These are phyloP conservation scores for Amphipoea lucens DNA, from an alignment of 2,888 invertebrate genomes.

Conservation along the genomic window DNA sequence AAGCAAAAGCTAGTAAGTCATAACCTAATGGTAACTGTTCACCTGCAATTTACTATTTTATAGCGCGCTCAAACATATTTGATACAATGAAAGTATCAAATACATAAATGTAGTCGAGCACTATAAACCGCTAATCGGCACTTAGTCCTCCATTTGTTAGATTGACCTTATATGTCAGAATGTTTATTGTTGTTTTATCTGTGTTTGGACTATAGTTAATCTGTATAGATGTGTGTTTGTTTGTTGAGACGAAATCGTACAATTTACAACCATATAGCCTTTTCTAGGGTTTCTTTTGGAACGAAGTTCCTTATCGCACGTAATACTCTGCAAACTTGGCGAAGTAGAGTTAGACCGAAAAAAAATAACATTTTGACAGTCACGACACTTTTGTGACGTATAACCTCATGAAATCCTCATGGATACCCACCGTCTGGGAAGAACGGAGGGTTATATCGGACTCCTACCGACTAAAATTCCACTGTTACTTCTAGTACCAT, in stretches of 20 bases:
- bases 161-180: slow-evolving; percentile 73
- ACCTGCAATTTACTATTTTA: slow-evolving; percentile 57
- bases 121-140: slow-evolving; percentile 75
- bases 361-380: too few relatives aligned
- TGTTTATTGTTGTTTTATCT: slow-evolving; percentile 50
- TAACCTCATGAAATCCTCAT: too few relatives aligned
- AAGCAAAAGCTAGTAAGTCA: slow-evolving; percentile 25
- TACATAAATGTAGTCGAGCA: slow-evolving; percentile 49
- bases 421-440: too few relatives aligned
- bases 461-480: too few relatives aligned
- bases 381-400: too few relatives aligned
- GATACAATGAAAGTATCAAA: slow-evolving; percentile 62
- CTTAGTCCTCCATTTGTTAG: slow-evolving; percentile 76
- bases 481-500: too few relatives aligned
- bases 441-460: too few relatives aligned
- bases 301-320: too few relatives aligned
- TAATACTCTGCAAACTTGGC: too few relatives aligned
- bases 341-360: too few relatives aligned
- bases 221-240: slow-evolving; percentile 26
- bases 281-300: not conserved
- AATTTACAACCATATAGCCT: not conserved
- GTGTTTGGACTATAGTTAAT: slow-evolving; percentile 12
- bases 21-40: slow-evolving; percentile 49
- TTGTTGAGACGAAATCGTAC: not conserved
- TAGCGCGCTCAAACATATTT: slow-evolving; percentile 43